A percentile compares a stretch with the other conserved stretches of the same genome.
Evolutionary conservation across 2,113 vertebrate genomes (phyloP).

Genomic region (Triplophysa tibetana): DNA sequence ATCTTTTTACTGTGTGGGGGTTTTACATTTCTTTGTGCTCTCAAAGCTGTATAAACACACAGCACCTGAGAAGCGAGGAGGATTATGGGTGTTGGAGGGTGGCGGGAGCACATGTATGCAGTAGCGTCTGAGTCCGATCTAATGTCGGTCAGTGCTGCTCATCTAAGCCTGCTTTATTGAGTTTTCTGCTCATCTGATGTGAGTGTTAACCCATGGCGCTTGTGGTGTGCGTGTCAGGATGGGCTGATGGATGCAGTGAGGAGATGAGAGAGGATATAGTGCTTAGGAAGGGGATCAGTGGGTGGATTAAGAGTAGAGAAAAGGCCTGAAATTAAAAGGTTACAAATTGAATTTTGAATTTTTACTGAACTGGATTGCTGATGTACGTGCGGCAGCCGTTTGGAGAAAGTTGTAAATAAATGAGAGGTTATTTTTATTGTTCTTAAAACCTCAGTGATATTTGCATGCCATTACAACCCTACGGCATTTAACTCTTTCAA

Average conservation of each 20-base stretch:
- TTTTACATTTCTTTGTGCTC: constrained; percentile 32
- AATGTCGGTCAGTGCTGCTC: constrained; percentile 46
- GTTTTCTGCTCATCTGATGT: constrained; percentile 63
- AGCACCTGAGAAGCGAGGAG: constrained; percentile 48
- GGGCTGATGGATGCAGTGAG: not conserved
- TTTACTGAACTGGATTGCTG: constrained; percentile 5
- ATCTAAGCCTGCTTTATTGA: constrained; percentile 72
- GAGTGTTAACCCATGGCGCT: constrained; percentile 9
- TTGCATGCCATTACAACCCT: no score
- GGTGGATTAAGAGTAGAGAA: not conserved
- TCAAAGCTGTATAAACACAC: constrained; percentile 57
- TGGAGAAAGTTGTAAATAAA: no score
- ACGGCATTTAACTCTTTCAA: no score
- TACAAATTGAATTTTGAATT: constrained; percentile 15
- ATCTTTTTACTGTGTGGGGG: constrained; percentile 8
- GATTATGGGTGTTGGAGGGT: constrained; percentile 41
- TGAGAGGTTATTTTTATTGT: not conserved
- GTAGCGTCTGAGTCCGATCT: constrained; percentile 26
- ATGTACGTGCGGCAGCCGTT: not conserved
- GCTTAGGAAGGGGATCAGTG: constrained; percentile 16
- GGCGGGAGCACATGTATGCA: constrained; percentile 1
- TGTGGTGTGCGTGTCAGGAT: not conserved
- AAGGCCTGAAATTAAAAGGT: constrained; percentile 26
- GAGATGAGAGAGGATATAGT: not conserved
- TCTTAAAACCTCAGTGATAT: no score